Evolutionary conservation across 1,140 invertebrate species (phyloP).

Genomic region (Aphis gossypii): DNA sequence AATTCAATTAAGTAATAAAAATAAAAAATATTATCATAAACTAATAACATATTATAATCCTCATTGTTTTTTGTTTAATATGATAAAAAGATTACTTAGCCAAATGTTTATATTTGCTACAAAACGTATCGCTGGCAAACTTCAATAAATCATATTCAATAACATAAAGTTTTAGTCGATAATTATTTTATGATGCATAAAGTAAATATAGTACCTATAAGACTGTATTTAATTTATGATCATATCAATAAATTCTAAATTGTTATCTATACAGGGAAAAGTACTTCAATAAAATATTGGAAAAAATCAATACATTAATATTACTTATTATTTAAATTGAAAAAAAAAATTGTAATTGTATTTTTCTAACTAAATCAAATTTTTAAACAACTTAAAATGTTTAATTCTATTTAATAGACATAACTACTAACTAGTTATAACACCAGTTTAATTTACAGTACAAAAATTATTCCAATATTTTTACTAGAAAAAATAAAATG

Average conservation of each 20-base stretch:
- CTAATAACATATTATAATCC: neutral
- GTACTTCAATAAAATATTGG: neutral
- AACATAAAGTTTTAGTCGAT: neutral
- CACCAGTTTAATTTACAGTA: neutral
- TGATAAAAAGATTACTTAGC: neutral
- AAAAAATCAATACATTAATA: neutral
- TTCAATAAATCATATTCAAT: neutral
- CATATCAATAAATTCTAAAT: neutral
- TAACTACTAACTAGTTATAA: neutral
- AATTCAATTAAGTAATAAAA: constrained; percentile 8
- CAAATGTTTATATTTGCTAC: neutral
- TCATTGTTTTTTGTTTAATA: neutral
- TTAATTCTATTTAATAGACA: neutral
- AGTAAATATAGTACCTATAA: neutral
- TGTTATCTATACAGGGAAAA: neutral
- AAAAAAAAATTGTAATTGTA: neutral
- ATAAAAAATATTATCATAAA: neutral
- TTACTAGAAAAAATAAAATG: neutral
- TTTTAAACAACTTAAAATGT: neutral
- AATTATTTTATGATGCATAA: neutral
- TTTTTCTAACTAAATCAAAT: neutral
- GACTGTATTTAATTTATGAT: neutral
- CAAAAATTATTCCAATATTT: neutral
- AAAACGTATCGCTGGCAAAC: neutral
- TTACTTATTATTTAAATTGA: neutral